Base-by-base conservation (phyloP, 2,888 invertebrate species). In the Lagria hirta region DNA sequence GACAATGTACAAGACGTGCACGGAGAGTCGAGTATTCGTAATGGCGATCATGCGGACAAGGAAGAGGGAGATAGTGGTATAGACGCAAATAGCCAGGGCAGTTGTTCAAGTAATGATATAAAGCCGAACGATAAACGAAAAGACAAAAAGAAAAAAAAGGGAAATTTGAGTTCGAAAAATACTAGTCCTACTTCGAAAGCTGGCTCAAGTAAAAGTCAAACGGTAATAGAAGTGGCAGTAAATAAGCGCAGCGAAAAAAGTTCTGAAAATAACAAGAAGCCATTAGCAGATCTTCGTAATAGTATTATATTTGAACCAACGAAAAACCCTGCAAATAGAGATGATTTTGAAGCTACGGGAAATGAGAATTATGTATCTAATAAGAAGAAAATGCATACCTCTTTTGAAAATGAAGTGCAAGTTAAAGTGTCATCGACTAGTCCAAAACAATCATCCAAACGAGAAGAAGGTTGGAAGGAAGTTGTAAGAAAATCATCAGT, bases 391-490 rank as follows among this genome's bases (percentile, higher is more conserved):
- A 63, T 61, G 35, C 7, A 24, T 10, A 24, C 60, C 36, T 74
- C 73, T n/a, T 49, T 44, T n/a, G 57, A 38, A 26, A 35, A 30
- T 16, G 34, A 35, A 3, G 20, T 27, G 22, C 40, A 43, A 21
- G 15, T 23, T 4, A 45, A 42, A 16, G 20, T n/a, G 13, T 59
- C 55, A 55, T 79, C 78, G 43, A 82, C 81, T 23, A 85, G 84
- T 55, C 85, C 84, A 1, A 87, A 84, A 64, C 79, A 83, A 64
- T 77, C 74, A 26, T 74, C 73, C 63, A 71, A 84, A 64, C 79
- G 91, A 48, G 87, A 96, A 62, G 95, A 96, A 64, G 96, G 95
- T 6, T 97, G 96, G 96, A 96, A 96, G 68, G 96, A 97, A 74
- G 96, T 96, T 27, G 89, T 90, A 4, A 80, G 92, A 67, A 92